Conservation (phyloP, 2,888 invertebrate genomes). For the Nomada hirtipes region DNA sequence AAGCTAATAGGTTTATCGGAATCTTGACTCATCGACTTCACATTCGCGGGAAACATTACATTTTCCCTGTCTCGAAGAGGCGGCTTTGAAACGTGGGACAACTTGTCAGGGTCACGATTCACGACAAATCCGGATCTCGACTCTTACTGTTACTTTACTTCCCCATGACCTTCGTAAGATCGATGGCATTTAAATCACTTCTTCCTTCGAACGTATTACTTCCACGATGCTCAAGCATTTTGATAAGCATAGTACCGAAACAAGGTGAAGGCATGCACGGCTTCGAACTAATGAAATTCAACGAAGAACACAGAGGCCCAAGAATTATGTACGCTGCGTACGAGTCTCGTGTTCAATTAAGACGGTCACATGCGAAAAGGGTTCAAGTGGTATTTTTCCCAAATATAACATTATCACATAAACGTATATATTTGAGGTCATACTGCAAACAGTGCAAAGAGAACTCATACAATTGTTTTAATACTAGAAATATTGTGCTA, state of each 20-base stretch:
- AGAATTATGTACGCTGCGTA: not conserved
- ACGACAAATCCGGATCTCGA: not conserved
- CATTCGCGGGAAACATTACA: not conserved
- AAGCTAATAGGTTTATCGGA: conserved; percentile 16
- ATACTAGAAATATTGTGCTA: no score
- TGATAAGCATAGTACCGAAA: not conserved
- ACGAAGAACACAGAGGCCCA: no score
- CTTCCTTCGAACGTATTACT: not conserved
- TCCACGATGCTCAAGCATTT: not conserved
- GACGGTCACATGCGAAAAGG: no score
- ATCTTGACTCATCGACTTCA: conserved; percentile 15
- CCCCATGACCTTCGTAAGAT: not conserved
- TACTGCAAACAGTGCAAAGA: no score
- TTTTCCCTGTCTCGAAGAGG: not conserved
- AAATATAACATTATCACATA: no score
- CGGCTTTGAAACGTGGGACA: conserved; percentile 5
- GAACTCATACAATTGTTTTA: no score
- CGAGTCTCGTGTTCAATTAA: conserved; percentile 37
- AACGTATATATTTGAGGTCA: no score
- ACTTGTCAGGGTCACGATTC: conserved; percentile 1
- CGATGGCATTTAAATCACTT: conserved; percentile 5
- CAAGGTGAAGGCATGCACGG: not conserved
- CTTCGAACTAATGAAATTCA: no score
- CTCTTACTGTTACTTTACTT: not conserved
- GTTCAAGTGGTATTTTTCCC: no score